phyloP scores from a whole-genome alignment of 2,797 vertebrate genomes.

The Anniella stebbinsi region DNA sequence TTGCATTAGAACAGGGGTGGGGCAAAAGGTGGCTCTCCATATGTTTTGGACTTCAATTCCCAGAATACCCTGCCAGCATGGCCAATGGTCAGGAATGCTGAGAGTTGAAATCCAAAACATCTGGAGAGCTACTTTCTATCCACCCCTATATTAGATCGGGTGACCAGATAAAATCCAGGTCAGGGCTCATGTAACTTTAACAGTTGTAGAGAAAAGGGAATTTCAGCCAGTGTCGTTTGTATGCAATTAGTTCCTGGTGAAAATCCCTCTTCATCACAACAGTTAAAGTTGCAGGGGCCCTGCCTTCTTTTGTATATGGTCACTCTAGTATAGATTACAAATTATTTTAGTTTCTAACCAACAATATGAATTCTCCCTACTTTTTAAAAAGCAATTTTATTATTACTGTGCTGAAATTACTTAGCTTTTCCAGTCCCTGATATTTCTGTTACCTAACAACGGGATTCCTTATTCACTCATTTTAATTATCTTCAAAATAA shows the following conservation, averaged over 20 bases:
- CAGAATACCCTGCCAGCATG: no score
- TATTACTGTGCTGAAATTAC: rapidly evolving
- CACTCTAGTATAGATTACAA: no score
- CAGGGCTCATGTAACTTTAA: no score
- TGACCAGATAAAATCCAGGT: no score
- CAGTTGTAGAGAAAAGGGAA: no score
- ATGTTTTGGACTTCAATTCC: background rate
- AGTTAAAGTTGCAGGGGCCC: no score
- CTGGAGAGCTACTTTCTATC: background rate
- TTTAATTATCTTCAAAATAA: slow-evolving; percentile 40
- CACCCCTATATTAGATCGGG: no score
- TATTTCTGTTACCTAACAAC: background rate
- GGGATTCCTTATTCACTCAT: slow-evolving; percentile 27
- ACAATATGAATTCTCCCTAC: slow-evolving; percentile 15
- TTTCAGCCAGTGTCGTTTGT: no score
- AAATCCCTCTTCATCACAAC: no score
- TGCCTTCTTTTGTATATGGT: no score
- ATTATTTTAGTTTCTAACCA: background rate
- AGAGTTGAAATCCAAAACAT: background rate
- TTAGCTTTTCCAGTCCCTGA: background rate
- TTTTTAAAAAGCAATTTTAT: slow-evolving; percentile 31
- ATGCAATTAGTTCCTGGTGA: no score
- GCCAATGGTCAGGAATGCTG: background rate
- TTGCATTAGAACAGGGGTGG: background rate
- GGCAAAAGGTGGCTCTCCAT: background rate